Conservation (phyloP, 1,140 invertebrate genomes). For the Eriosoma lanigerum region DNA sequence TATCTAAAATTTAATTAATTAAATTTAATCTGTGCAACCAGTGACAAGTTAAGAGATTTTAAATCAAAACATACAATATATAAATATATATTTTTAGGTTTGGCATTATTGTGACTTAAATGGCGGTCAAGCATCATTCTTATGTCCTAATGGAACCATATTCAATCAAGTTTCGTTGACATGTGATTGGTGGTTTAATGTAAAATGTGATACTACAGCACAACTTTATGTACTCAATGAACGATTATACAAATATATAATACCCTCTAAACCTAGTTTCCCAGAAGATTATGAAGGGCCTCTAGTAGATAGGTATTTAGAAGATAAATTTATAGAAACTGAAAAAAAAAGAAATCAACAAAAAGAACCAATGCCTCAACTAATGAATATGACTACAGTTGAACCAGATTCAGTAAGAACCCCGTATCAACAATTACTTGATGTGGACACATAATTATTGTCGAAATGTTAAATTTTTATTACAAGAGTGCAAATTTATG, state of each 20-base stretch:
- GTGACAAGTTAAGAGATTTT: no score
- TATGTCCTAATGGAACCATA: conserved; percentile 88
- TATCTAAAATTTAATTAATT: no score
- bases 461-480: no score
- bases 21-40: no score
- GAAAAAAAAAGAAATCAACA: conserved; percentile 69
- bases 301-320: conserved; percentile 79
- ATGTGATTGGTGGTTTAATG: conserved; percentile 91
- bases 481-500: background rate
- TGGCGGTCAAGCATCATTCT: conserved; percentile 84
- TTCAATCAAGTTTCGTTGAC: conserved; percentile 84
- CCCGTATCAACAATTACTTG: conserved; percentile 48
- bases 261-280: conserved; percentile 81
- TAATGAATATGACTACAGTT: conserved; percentile 51
- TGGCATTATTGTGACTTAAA: conserved; percentile 92
- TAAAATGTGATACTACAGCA: conserved; percentile 73
- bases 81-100: conserved; percentile 62
- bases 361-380: conserved; percentile 57
- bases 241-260: conserved; percentile 81
- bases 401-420: conserved; percentile 52
- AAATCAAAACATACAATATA: no score
- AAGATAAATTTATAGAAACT: conserved; percentile 79
- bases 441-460: conserved; percentile 5
- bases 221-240: conserved; percentile 86
- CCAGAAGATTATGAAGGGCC: conserved; percentile 84